A percentile compares a stretch with the other conserved stretches of the same genome.
These are phyloP conservation scores for Pseudoatta argentina DNA, from an alignment of 1,140 invertebrate species.

Conservation along the genomic window DNA sequence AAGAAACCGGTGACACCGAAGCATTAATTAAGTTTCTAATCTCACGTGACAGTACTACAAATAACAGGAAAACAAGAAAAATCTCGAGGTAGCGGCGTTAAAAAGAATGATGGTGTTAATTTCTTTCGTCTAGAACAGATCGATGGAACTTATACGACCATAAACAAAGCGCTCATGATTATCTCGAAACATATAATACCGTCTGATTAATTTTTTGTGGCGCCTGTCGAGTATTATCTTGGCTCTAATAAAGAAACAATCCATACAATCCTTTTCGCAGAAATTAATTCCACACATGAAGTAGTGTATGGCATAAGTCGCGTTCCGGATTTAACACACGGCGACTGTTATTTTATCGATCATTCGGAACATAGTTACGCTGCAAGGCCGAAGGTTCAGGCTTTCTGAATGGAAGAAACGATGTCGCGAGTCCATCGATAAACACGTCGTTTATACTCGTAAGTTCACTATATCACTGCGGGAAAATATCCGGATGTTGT, in stretches of 20 bases:
- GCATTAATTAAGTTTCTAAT: not conserved
- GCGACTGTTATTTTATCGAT: constrained; percentile 64
- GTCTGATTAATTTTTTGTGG: not conserved
- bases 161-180: not conserved
- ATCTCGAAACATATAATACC: not conserved
- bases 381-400: constrained; percentile 56
- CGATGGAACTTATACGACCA: too few species aligned
- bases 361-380: constrained; percentile 57
- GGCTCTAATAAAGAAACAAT: not conserved
- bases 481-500: constrained; percentile 18
- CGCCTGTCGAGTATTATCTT: not conserved
- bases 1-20: not conserved
- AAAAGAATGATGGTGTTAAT: not conserved
- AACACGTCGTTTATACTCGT: not conserved
- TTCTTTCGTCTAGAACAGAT: not conserved
- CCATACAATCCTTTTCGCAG: not conserved
- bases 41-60: not conserved
- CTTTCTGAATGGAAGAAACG: constrained; percentile 66
- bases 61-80: not conserved
- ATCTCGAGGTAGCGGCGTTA: not conserved
- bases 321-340: constrained; percentile 56
- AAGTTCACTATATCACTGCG: too few species aligned
- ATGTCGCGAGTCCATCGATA: constrained; percentile 39
- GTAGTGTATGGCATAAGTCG: not conserved
- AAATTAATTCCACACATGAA: constrained; percentile 28